A percentile compares a stretch with the other conserved stretches of the same genome.
Evolutionary conservation across 2,888 invertebrate genomes (phyloP).

Genomic region (Pseudococcus jackbeardsleyi): DNA sequence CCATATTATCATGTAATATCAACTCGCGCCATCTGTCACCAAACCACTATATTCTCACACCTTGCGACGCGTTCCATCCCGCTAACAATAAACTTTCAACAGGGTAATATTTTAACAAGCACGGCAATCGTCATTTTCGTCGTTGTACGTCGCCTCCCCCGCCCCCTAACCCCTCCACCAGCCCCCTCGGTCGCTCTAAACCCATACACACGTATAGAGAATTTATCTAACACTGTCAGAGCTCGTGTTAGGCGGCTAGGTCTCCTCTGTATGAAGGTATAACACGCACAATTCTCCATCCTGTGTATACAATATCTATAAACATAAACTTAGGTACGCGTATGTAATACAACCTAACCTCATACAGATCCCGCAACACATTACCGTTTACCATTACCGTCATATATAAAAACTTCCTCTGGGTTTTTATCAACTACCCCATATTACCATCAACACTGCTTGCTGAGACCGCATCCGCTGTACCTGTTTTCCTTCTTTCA

Average conservation of each 20-base stretch:
- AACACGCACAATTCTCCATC: not conserved
- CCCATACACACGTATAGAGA: not conserved
- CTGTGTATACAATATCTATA: not conserved
- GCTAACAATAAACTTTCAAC: slow-evolving; percentile 62
- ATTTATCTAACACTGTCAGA: not conserved
- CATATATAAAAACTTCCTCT: not conserved
- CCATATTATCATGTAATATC: slow-evolving; percentile 59
- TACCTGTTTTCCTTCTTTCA: not conserved
- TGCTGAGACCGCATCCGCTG: not conserved
- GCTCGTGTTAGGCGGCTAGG: not conserved
- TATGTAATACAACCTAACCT: not conserved
- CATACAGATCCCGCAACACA: not conserved
- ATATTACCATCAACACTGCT: slow-evolving; percentile 23
- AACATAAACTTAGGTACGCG: not conserved
- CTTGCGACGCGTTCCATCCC: slow-evolving; percentile 42
- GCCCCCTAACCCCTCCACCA: no score
- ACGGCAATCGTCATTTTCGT: not conserved
- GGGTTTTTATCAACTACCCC: slow-evolving; percentile 3
- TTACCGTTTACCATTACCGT: not conserved
- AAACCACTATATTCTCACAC: slow-evolving; percentile 59
- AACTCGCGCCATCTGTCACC: slow-evolving; percentile 63
- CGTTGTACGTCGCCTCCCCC: not conserved
- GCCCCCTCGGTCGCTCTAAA: not conserved
- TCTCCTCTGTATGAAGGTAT: not conserved
- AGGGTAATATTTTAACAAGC: slow-evolving; percentile 60